A percentile compares a stretch with the other conserved stretches of the same genome.
These are phyloP conservation scores for Drosophila yooni DNA, from an alignment of 2,888 invertebrate genomes.

Conservation along the genomic window DNA sequence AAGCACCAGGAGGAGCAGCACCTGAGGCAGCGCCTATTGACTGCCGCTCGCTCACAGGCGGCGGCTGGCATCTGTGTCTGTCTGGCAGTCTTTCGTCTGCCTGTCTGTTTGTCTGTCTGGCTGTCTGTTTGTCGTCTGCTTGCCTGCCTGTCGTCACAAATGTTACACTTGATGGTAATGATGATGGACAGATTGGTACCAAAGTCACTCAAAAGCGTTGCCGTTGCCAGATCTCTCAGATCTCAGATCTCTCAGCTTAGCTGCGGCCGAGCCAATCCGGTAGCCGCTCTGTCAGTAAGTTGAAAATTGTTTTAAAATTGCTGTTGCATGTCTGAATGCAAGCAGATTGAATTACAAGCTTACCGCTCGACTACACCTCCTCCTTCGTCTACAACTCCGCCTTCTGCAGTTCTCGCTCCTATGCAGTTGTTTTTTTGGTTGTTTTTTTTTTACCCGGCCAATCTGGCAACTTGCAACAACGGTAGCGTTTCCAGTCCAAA, in stretches of 20 bases:
- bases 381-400: neutral
- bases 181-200: constrained; percentile 85
- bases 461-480: constrained; percentile 50
- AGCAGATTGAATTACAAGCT: constrained; percentile 83
- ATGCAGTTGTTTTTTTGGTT: neutral
- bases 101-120: constrained; percentile 24
- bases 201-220: constrained; percentile 81
- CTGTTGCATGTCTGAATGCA: constrained; percentile 84
- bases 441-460: constrained; percentile 25
- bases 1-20: constrained; percentile 30
- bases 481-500: constrained; percentile 59
- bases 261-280: constrained; percentile 74
- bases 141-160: constrained; percentile 80
- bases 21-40: constrained; percentile 37
- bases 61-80: constrained; percentile 38
- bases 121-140: constrained; percentile 55
- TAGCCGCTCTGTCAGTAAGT: constrained; percentile 83
- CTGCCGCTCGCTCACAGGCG: constrained; percentile 33
- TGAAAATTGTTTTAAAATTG: constrained; percentile 85
- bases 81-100: constrained; percentile 16
- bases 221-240: constrained; percentile 54
- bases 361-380: constrained; percentile 45
- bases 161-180: constrained; percentile 83
- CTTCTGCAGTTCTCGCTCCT: neutral
- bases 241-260: constrained; percentile 54